These are phyloP conservation scores for Drosophila truncata DNA, from an alignment of 1,140 invertebrate species.

Conservation along the genomic window DNA sequence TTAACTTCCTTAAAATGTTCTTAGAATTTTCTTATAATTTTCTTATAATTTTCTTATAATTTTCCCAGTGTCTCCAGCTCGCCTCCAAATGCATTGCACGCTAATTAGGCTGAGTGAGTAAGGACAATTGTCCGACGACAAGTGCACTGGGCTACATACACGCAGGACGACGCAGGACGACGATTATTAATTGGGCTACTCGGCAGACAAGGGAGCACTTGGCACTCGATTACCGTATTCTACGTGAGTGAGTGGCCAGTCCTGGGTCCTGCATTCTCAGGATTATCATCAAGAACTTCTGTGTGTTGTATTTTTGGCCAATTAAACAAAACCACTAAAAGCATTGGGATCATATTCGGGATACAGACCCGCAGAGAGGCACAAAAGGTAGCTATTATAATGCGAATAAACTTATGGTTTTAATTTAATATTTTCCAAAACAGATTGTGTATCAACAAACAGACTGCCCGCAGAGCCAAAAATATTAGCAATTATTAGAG, in stretches of 20 bases:
- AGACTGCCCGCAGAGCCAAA: not conserved
- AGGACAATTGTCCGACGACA: constrained; percentile 37
- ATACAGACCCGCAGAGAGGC: not conserved
- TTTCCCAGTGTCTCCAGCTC: not conserved
- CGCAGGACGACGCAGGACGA: constrained; percentile 18
- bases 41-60: not conserved
- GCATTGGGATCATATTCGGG: not conserved
- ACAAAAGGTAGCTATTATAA: not conserved
- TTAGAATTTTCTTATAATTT: not conserved
- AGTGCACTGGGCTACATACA: constrained; percentile 16
- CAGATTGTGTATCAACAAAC: constrained; percentile 14
- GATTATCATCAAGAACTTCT: constrained; percentile 9
- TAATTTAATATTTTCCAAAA: constrained; percentile 16
- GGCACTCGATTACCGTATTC: constrained; percentile 28
- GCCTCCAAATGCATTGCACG: constrained; percentile 9
- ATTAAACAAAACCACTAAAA: constrained; percentile 21
- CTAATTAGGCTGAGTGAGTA: constrained; percentile 45
- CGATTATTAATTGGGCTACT: constrained; percentile 31
- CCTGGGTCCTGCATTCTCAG: not conserved
- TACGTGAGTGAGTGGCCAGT: constrained; percentile 13
- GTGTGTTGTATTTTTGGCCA: constrained; percentile 1
- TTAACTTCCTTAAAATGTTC: not conserved
- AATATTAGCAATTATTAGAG: constrained; percentile 11
- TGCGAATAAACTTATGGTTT: not conserved
- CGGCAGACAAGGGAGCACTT: constrained; percentile 15